A percentile compares a stretch with the other conserved stretches of the same genome.
Evolutionary conservation across 2,797 vertebrate species (phyloP).

Genomic region (Hozukius guyotensis): DNA sequence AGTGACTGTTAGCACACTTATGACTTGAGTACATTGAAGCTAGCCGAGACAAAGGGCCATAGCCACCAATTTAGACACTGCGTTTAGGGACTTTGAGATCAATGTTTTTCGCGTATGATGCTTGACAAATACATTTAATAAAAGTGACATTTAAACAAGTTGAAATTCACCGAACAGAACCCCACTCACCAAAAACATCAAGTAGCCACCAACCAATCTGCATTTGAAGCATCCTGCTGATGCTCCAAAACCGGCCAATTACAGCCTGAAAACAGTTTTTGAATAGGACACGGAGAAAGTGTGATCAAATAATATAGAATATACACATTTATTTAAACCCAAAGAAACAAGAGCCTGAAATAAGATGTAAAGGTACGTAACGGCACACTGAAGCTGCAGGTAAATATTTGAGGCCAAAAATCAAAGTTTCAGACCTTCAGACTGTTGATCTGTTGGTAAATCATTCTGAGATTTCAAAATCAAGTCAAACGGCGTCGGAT

Average conservation of each 20-base stretch:
- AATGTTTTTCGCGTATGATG: no score
- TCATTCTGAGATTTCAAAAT: constrained; percentile 33
- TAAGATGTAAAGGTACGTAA: neutral
- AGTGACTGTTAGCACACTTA: no score
- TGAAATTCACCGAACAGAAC: no score
- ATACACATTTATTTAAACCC: neutral
- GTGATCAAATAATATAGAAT: neutral
- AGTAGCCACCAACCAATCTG: no score
- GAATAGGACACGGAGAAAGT: neutral
- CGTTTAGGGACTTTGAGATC: no score
- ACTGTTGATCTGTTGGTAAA: neutral
- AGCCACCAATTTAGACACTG: no score
- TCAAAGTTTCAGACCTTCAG: neutral
- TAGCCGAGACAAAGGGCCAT: no score
- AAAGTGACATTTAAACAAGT: no score
- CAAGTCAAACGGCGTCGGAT: neutral
- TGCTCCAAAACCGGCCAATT: constrained; percentile 75
- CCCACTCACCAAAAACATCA: no score
- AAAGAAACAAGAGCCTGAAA: neutral
- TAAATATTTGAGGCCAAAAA: neutral
- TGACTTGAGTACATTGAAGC: no score
- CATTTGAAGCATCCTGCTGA: no score
- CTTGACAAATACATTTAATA: no score
- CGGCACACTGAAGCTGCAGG: neutral
- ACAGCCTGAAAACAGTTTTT: constrained; percentile 87